Percentiles rank a stretch among this genome's conserved stretches.
Conservation (phyloP, 2,888 invertebrate genomes). For the Apocheima hispidaria region DNA sequence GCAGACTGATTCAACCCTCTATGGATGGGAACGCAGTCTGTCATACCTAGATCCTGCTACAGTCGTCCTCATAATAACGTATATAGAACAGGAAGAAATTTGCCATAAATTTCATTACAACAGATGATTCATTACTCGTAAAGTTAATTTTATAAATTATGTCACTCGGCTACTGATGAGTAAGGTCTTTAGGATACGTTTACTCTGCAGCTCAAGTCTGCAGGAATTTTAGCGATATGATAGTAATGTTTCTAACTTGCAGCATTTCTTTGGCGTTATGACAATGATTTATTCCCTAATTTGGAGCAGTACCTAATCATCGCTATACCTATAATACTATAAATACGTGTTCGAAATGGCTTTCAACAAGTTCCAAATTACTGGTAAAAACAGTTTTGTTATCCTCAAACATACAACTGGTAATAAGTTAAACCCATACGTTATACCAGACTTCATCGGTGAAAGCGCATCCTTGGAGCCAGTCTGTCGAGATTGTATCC, state of each 20-base stretch:
- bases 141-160: constrained; percentile 7
- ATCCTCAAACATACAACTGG: not conserved
- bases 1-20: no score
- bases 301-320: no score
- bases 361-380: not conserved
- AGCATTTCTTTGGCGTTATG: not conserved
- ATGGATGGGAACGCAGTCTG: no score
- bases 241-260: not conserved
- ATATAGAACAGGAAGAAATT: not conserved
- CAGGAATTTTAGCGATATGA: not conserved
- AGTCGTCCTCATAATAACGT: not conserved
- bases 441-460: constrained; percentile 13
- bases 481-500: constrained; percentile 33
- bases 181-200: not conserved
- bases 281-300: not conserved
- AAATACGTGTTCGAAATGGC: not conserved
- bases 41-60: no score
- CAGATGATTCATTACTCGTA: not conserved
- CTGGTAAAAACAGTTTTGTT: not conserved
- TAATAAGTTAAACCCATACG: not conserved
- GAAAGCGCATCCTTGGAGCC: constrained; percentile 23
- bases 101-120: not conserved
- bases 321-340: not conserved
- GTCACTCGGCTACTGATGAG: constrained; percentile 1
- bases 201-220: not conserved